Evolutionary conservation across 2,888 invertebrate genomes (phyloP).

Genomic region (Griposia aprilina): DNA sequence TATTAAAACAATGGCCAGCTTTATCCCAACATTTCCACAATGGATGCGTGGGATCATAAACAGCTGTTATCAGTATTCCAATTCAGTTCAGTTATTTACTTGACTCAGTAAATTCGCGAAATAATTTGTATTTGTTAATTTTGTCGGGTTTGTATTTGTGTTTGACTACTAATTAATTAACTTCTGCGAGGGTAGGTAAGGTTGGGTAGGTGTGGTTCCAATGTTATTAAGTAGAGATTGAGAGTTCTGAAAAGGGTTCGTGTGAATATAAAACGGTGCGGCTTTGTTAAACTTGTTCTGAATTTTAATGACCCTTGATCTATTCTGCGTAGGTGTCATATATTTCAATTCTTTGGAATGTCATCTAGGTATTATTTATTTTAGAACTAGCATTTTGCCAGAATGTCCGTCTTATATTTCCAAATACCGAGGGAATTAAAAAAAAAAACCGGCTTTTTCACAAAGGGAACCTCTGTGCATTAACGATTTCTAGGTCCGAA

Average conservation of each 20-base stretch:
- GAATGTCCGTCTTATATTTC: not conserved
- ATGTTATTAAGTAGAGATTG: not conserved
- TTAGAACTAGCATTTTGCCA: not conserved
- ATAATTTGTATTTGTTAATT: slow-evolving; percentile 57
- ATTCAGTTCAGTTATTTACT: slow-evolving; percentile 50
- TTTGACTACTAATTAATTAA: slow-evolving; percentile 50
- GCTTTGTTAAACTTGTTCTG: not conserved
- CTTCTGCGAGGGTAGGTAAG: slow-evolving; percentile 15
- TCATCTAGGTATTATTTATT: not conserved
- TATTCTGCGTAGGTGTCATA: not conserved
- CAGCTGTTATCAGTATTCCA: slow-evolving; percentile 52
- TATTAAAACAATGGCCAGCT: slow-evolving; percentile 42
- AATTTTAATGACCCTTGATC: not conserved
- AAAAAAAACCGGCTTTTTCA: too few species aligned
- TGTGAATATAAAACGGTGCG: slow-evolving; percentile 2
- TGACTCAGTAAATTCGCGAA: slow-evolving; percentile 38
- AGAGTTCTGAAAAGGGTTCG: not conserved
- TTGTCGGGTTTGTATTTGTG: slow-evolving; percentile 33
- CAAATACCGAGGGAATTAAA: too few species aligned
- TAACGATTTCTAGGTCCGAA: too few species aligned
- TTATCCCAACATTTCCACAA: slow-evolving; percentile 31
- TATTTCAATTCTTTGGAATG: not conserved
- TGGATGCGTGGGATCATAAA: slow-evolving; percentile 50
- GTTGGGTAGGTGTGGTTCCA: not conserved
- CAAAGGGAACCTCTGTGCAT: too few species aligned